Base-by-base conservation (phyloP, 1,140 invertebrate species). In the Papilio polytes region DNA sequence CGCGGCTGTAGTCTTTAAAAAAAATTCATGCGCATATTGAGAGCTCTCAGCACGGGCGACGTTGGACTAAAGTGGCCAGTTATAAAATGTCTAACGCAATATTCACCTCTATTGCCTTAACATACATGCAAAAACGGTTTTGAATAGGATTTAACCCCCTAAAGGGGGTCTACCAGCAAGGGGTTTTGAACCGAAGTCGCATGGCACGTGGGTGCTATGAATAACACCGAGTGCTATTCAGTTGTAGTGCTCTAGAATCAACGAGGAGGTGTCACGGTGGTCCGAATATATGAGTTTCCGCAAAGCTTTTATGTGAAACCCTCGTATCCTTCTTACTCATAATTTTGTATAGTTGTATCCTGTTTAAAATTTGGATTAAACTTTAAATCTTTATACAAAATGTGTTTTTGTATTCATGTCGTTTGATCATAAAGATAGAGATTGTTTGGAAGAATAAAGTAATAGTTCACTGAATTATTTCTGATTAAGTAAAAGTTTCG, bases 71-170 rank as follows among this genome's bases (percentile, higher is more conserved):
- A 76, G 46, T 76, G 20, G 44, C 46, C 12, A 46, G 74, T 76
- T 48, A 76, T 8, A 74, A 74, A 18, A 48, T 76, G 46, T 76
- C 41, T 76, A 76, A 48, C 44, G 46, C 74, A 76, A 76, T 76
- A 48, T 76, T 76, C 74, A 76, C 46, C 74, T 76, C 20, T 76
- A 76, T 76, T 76, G 74, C 74, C 74, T 53, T 76, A 76, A 53
- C 74, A 76, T 51, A 76, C 41, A 46, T 46, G 63, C 63, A 70
- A 76, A 76, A 76, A 76, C 44, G 74, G 41, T 76, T 76, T 53
- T 20, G 20, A 15, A 51, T 76, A 46, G 44, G 46, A 51, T 48
- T 76, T 48, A n/a, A n/a, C n/a, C n/a, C n/a, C 22, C n/a, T 76
- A 51, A 44, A 74, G 7, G 74, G 46, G 46, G 74, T 76, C 74